Evolutionary conservation across 1,140 invertebrate genomes (phyloP), one percentile per base, ranked within the genome.

Genomic region (Meloidogyne exigua): DNA sequence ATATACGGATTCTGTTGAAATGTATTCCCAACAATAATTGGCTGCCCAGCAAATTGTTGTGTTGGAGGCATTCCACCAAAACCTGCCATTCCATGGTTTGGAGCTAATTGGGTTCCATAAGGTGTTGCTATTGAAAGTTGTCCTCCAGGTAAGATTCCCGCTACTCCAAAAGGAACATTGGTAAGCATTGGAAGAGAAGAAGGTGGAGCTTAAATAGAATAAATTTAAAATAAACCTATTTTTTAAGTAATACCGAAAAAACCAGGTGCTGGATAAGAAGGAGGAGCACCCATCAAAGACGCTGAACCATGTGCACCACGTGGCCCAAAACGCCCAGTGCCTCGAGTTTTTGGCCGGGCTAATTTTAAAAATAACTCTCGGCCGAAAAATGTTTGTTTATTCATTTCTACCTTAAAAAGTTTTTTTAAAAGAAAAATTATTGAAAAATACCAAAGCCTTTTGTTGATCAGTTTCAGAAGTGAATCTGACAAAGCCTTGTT

Each of bases 391-490:
- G 63, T 64, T 36, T 79, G 67, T 49, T 84, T 85, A 63, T 84
- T 83, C 78, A 84, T 80, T 76, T 84, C 83, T 3, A 84, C 71
- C 81, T 82, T 10, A 10, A 49, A 70, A 57, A 28, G 11, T 12
- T 32, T 44, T 82, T 77, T 73, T 69, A 68, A 62, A 79, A 36
- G 36, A 4, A 18, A 70, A 25, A 69, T 0, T 42, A 25, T 28
- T 3, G 44, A 36, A 77, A 36, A 77, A 67, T 42, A 83, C 80
- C 67, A 86, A 75, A 3, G 84, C 84, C 64, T 76, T 77, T 65
- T 86, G 85, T 63, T 86, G 84, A 71, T 86, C 84, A 39, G 81
- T 86, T 77, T 86, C 81, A 62, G 82, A 82, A 12, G 76, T 75
- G 64, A 85, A 85, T 15, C 85, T 63, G 7, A 85, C 78, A 75